These are phyloP conservation scores for Cyclura pinguis DNA, from an alignment of 2,797 vertebrate genomes.

Conservation along the genomic window DNA sequence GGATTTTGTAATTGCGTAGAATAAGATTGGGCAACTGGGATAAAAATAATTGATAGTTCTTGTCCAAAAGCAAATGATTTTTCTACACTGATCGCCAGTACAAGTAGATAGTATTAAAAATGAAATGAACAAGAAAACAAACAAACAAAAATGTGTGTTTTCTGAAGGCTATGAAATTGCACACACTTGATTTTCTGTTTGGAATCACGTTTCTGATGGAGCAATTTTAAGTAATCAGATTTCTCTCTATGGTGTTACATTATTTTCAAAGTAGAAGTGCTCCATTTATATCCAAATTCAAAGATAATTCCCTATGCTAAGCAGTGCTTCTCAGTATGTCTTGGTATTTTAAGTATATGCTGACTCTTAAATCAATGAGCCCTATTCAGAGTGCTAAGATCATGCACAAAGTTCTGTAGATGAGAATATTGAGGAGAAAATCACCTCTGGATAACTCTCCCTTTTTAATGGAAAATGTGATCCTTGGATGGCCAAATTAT, in stretches of 20 bases:
- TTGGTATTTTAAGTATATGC: neutral
- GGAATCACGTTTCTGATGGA: conserved; percentile 63
- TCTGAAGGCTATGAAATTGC: conserved; percentile 64
- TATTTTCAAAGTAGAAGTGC: conserved; percentile 27
- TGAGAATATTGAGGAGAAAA: conserved; percentile 1
- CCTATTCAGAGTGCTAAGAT: neutral
- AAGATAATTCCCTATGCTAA: neutral
- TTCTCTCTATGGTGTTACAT: conserved; percentile 48
- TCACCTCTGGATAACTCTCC: neutral
- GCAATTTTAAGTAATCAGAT: conserved; percentile 66
- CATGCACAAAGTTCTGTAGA: conserved; percentile 1
- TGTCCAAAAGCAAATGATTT: conserved; percentile 72
- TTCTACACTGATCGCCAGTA: conserved; percentile 57
- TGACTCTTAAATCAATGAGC: conserved; percentile 10
- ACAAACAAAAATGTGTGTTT: conserved; percentile 42
- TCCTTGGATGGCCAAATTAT: neutral
- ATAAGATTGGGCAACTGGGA: conserved; percentile 61
- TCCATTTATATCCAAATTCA: conserved; percentile 25
- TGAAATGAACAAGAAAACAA: conserved; percentile 68
- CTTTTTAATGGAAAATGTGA: neutral
- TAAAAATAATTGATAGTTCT: conserved; percentile 75
- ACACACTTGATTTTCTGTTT: conserved; percentile 61
- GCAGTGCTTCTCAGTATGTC: neutral
- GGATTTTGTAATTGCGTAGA: conserved; percentile 71
- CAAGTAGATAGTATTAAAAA: conserved; percentile 73